Base-by-base conservation (phyloP, 92 coral and sea anemone genomes). In the Pocillopora grandis region DNA sequence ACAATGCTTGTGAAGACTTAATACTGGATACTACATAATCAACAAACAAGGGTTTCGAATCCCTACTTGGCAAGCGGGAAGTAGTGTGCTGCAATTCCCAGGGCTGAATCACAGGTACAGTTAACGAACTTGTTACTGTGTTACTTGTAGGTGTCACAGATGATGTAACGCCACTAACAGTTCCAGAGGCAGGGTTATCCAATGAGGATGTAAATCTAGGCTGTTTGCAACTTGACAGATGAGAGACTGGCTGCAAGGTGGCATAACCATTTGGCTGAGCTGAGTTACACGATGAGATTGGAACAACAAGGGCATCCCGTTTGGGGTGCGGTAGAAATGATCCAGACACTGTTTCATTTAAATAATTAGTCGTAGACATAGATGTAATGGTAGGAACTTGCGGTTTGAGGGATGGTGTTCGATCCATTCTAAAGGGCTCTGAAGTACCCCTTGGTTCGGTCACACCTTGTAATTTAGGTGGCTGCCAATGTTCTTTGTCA, bases 191-290 rank as follows among this genome's bases (percentile, higher is more conserved):
- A 65, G 69, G 69, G 27, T 65, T 16, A 18, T 65, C 69, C 69
- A 19, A 65, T 65, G 23, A 19, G 69, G 69, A 27, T 27, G 23
- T 65, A 18, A 65, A 10, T 65, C 69, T 15, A 65, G 17, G 23
- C 9, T 65, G 69, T 65, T 65, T 65, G 69, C 9, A 20, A 65
- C 69, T 65, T 65, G 23, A 65, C 69, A 65, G 69, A 65, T 65
- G 69, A 65, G 69, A 65, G 27, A 19, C 69, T 65, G 69, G 69
- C 17, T 65, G 69, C 27, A 6, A 65, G 23, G 69, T 65, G 9
- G 69, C 69, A 18, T 65, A 65, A 65, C 69, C 69, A 65, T 65
- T 69, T 35, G 69, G 69, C 69, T 65, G 69, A 65, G 23, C 69
- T 65, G 31, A 65, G 69, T 65, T 65, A 65, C 23, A 65, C 69